Percentiles rank a stretch among this genome's conserved stretches.
Conservation (phyloP, 2,888 invertebrate species). For the Drosophila neoperkinsi region DNA sequence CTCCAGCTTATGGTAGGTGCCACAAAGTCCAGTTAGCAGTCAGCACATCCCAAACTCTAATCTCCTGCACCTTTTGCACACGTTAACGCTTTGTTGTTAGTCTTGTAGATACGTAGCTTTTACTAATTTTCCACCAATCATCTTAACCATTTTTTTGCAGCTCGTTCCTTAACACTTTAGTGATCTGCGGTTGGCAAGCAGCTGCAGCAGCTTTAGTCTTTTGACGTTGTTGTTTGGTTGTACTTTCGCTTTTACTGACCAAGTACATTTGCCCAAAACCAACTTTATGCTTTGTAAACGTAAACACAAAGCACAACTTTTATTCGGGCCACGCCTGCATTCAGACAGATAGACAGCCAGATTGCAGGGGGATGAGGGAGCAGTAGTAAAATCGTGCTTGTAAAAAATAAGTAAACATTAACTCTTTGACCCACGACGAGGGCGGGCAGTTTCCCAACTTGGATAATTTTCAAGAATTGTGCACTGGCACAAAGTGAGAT, state of each 20-base stretch:
- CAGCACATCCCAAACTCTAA: constrained; percentile 9
- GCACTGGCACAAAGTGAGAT: constrained; percentile 11
- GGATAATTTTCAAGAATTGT: constrained; percentile 5
- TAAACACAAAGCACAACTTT: constrained; percentile 43
- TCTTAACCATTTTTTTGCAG: constrained; percentile 36
- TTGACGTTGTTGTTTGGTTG: constrained; percentile 35
- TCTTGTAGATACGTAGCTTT: constrained; percentile 4
- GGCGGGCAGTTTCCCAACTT: constrained; percentile 2
- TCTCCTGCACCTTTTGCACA: constrained; percentile 36
- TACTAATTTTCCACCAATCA: constrained; percentile 47
- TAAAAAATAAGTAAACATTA: constrained; percentile 27
- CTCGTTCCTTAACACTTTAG: constrained; percentile 4
- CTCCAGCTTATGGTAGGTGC: constrained; percentile 82
- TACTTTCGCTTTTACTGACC: constrained; percentile 40
- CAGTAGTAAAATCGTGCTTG: constrained; percentile 14
- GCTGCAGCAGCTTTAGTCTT: constrained; percentile 1
- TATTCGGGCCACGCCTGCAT: constrained; percentile 23
- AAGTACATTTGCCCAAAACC: constrained; percentile 65
- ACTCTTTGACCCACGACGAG: constrained; percentile 4
- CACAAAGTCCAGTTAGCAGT: constrained; percentile 1
- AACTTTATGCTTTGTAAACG: constrained; percentile 51
- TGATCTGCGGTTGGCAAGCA: constrained; percentile 8
- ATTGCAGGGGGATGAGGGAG: background rate
- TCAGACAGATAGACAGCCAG: constrained; percentile 1
- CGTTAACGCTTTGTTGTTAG: constrained; percentile 19